phyloP scores from a whole-genome alignment of 2,797 vertebrate genomes.

The Paratrypauchen microcephalus region DNA sequence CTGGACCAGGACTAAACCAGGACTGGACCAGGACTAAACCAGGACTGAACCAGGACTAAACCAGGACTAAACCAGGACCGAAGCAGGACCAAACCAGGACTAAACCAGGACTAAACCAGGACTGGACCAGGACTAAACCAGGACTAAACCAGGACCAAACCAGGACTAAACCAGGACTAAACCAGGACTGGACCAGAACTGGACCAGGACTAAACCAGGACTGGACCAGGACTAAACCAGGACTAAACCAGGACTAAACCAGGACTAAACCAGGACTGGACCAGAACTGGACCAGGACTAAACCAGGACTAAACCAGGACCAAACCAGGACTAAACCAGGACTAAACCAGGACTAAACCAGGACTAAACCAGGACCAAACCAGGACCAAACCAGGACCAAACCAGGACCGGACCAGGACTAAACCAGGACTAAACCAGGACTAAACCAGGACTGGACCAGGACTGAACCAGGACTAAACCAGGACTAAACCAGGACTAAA shows the following conservation, averaged over 20 bases:
- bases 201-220: no score
- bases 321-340: background rate
- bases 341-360: no score
- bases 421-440: no score
- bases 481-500: no score
- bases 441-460: no score
- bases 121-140: background rate
- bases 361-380: no score
- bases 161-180: background rate
- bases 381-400: no score
- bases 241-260: background rate
- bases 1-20: slow-evolving; percentile 76
- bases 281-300: background rate
- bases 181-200: background rate
- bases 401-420: no score
- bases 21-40: background rate
- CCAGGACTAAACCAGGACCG: background rate
- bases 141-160: background rate
- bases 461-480: no score
- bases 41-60: background rate
- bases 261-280: background rate
- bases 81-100: slow-evolving; percentile 35
- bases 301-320: background rate
- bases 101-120: background rate
- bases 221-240: no score